Base-by-base conservation (phyloP, 2,888 invertebrate species). In the Hypsopygia costalis region DNA sequence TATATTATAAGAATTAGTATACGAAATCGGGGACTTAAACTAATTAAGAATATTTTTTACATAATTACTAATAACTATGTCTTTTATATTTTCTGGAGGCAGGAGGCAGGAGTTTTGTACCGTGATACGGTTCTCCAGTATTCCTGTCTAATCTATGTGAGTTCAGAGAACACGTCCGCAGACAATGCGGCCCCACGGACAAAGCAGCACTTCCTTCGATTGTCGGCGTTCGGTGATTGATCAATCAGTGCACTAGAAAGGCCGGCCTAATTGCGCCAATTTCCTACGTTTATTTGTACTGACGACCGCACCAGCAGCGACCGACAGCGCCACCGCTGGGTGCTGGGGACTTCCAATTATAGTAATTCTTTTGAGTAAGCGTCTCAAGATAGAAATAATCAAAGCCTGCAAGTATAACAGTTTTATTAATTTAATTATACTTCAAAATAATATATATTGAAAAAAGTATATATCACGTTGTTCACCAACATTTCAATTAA, bases 191-290 rank as follows among this genome's bases (percentile, higher is more conserved):
- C 62, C 57, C 50, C 59, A 52, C 56, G 67, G 65, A 76, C 76
- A 74, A 74, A 78, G 70, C 76, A 75, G 69, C 64, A 68, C 72
- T 81, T 73, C 75, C 76, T 77, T 73, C 72, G 69, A 79, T 76
- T 73, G 74, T 72, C 68, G 75, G 64, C 58, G 67, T 64, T 64
- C 80, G 75, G 78, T 85, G 86, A 87, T 88, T 82, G 86, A 85
- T 80, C 86, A 86, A 86, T 87, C 81, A 80, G 69, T 79, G 79
- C 70, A 81, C 79, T 86, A 79, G 85, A 82, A 81, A 80, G 77
- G 75, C 68, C 52, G 52, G 58, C 77, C 76, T 86, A 83, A 88
- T 87, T 82, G 76, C 70, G 56, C 66, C 77, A 68, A 85, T 85
- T 80, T 62, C 52, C 56, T 58, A 54, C 62, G 58, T 79, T 73